phyloP scores from a whole-genome alignment of 2,113 vertebrate genomes.

The Pimephales promelas region DNA sequence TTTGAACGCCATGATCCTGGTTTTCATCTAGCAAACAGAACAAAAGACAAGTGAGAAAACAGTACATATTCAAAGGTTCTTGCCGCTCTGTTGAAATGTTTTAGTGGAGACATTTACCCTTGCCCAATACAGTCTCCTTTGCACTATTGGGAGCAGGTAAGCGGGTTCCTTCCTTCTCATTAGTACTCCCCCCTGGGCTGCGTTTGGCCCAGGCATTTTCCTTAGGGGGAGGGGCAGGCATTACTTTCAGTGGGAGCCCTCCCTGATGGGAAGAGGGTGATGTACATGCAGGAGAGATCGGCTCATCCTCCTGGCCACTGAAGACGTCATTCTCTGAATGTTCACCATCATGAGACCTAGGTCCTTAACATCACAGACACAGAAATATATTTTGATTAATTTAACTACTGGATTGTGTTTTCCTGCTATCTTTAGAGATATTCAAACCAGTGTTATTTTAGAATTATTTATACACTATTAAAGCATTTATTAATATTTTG shows the following conservation, averaged over 20 bases:
- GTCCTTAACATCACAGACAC: conserved; percentile 67
- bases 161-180: conserved; percentile 63
- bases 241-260: conserved; percentile 86
- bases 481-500: background rate
- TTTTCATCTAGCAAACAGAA: conserved; percentile 77
- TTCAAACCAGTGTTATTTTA: background rate
- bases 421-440: background rate
- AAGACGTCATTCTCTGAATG: conserved; percentile 90
- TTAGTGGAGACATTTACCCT: conserved; percentile 67
- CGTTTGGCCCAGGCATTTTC: conserved; percentile 95
- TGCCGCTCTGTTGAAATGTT: background rate
- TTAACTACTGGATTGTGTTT: background rate
- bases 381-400: background rate
- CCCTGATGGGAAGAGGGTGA: conserved; percentile 75
- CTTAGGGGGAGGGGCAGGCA: conserved; percentile 95
- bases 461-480: background rate
- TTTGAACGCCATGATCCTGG: conserved; percentile 75
- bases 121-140: conserved; percentile 71
- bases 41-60: background rate
- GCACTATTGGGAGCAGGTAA: conserved; percentile 64
- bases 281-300: conserved; percentile 78
- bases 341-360: conserved; percentile 87
- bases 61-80: background rate
- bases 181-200: conserved; percentile 73
- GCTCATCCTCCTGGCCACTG: conserved; percentile 81